phyloP scores from a whole-genome alignment of 2,113 vertebrate species.

The Ctenodactylus gundi region DNA sequence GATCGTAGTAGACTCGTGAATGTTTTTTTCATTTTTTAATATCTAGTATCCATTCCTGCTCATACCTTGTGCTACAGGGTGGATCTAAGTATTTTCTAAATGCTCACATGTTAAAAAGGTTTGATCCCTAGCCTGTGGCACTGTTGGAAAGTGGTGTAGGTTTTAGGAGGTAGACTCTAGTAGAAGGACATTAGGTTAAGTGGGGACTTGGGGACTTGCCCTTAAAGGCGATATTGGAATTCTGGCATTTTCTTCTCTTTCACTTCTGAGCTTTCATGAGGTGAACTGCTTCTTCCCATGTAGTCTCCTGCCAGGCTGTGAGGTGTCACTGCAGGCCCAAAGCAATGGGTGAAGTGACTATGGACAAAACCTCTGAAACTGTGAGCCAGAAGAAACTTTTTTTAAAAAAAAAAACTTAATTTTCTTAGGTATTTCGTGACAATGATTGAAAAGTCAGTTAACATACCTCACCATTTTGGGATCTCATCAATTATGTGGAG shows the following conservation, averaged over 20 bases:
- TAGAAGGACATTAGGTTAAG: neutral
- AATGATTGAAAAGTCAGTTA: neutral
- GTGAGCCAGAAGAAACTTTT: neutral
- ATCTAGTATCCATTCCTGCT: neutral
- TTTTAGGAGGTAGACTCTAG: neutral
- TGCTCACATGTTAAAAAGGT: neutral
- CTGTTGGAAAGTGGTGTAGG: neutral
- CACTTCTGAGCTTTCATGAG: neutral
- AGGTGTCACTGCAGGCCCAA: neutral
- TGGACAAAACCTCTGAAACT: neutral
- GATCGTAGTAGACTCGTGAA: too few relatives aligned
- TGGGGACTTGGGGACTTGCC: neutral
- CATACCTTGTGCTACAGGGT: neutral
- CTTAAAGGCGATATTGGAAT: neutral
- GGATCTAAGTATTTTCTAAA: neutral
- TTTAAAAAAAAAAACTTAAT: neutral
- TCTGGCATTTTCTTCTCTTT: too few relatives aligned
- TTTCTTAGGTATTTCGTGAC: neutral
- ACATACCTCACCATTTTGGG: neutral
- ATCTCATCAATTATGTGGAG: neutral
- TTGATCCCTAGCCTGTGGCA: neutral
- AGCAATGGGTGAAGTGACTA: neutral
- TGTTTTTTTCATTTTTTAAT: neutral
- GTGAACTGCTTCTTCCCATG: neutral
- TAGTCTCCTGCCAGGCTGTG: neutral